Conservation (phyloP, 2,888 invertebrate species). For the Ectobius pallidus region DNA sequence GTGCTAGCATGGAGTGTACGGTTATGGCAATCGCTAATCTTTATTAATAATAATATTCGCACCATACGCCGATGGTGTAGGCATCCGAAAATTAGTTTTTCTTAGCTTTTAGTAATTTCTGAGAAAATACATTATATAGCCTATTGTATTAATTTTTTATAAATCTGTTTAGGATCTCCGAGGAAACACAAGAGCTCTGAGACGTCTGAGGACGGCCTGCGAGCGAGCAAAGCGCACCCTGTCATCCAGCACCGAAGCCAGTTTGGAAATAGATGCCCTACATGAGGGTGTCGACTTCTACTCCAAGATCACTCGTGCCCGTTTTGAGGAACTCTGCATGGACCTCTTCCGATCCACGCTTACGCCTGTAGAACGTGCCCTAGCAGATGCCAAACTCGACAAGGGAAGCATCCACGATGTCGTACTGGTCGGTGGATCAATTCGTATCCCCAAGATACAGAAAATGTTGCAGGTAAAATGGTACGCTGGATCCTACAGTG, state of each 20-base stretch:
- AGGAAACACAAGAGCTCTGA: slow-evolving; percentile 66
- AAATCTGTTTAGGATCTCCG: slow-evolving; percentile 68
- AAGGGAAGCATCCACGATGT: slow-evolving; percentile 78
- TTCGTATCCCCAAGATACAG: slow-evolving; percentile 80
- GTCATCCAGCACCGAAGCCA: slow-evolving; percentile 77
- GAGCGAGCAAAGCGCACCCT: slow-evolving; percentile 79
- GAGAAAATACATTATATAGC: no score
- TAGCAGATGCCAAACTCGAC: slow-evolving; percentile 79
- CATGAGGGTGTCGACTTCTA: slow-evolving; percentile 76
- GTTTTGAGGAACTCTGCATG: slow-evolving; percentile 76
- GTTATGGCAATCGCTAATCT: no score
- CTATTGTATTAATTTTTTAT: no score
- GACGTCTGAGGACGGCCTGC: slow-evolving; percentile 73
- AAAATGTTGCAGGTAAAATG: slow-evolving; percentile 61
- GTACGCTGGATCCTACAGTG: no score
- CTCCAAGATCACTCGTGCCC: slow-evolving; percentile 72
- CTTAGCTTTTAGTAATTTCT: no score
- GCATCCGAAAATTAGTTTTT: no score
- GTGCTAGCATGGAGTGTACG: no score
- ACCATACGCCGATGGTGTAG: no score
- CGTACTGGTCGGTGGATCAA: slow-evolving; percentile 82
- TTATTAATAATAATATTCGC: no score
- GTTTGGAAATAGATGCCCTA: slow-evolving; percentile 76
- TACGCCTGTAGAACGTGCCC: slow-evolving; percentile 78
- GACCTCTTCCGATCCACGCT: slow-evolving; percentile 75